Evolutionary conservation across 2,113 vertebrate genomes (phyloP).

Genomic region (Cavia aperea): DNA sequence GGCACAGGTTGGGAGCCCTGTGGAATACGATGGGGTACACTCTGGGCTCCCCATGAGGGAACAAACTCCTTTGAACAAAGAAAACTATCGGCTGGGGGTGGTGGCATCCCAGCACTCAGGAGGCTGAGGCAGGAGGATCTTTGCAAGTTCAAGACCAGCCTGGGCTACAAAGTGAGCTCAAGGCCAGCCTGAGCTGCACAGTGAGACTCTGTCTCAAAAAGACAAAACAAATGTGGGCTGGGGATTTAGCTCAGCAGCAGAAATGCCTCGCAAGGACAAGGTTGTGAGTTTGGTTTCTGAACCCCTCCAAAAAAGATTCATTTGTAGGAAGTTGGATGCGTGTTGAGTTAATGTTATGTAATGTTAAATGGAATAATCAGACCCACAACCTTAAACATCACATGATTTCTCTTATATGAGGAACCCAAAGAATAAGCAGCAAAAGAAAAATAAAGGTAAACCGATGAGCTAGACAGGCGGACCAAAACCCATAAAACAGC

Average conservation of each 20-base stretch:
- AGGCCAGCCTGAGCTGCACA: background rate
- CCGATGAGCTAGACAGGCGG: background rate
- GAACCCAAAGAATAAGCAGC: background rate
- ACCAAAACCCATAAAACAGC: background rate
- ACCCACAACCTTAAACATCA: no score
- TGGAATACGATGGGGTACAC: background rate
- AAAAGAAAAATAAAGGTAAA: background rate
- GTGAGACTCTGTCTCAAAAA: background rate
- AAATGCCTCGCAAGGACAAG: no score
- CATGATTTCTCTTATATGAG: no score
- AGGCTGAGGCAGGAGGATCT: background rate
- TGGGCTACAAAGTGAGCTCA: background rate
- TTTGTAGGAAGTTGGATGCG: background rate
- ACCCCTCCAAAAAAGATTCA: background rate
- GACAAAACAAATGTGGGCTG: no score
- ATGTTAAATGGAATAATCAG: background rate
- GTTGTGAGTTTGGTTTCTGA: no score
- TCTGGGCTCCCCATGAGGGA: background rate
- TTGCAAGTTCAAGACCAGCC: background rate
- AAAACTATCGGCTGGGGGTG: background rate
- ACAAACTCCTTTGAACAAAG: background rate
- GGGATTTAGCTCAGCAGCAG: no score
- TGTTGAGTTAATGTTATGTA: background rate
- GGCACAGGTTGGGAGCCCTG: background rate
- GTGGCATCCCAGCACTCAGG: background rate